These are phyloP conservation scores for Poecilia picta DNA, from an alignment of 2,797 vertebrate genomes.

Conservation along the genomic window DNA sequence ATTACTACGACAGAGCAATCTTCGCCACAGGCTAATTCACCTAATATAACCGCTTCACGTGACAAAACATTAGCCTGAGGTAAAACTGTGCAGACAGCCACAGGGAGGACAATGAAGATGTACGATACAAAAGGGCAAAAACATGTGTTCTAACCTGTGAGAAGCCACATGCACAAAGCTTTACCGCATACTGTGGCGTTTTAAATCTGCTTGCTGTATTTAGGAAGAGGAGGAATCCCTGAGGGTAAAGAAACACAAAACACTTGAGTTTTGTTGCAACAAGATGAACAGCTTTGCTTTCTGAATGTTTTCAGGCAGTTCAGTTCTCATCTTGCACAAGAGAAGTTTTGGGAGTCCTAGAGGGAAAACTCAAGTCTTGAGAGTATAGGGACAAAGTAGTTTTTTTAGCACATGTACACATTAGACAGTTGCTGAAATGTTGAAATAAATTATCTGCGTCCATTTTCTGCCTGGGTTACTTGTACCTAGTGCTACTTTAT, in stretches of 20 bases:
- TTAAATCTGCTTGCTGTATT: conserved; percentile 12
- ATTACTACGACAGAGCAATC: conserved; percentile 69
- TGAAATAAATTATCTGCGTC: neutral
- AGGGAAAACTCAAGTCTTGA: neutral
- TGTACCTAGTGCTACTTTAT: neutral
- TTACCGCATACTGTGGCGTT: neutral
- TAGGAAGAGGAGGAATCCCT: conserved; percentile 14
- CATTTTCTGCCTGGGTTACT: neutral
- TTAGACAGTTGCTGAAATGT: neutral
- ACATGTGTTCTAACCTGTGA: conserved; percentile 17
- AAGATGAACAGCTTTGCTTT: neutral
- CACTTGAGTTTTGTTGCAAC: neutral
- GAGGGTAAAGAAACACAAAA: conserved; percentile 22
- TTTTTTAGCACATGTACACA: neutral
- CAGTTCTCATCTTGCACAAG: neutral
- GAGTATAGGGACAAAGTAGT: neutral
- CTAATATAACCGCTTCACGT: conserved; percentile 69
- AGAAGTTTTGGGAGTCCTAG: neutral
- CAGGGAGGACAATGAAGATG: conserved; percentile 37
- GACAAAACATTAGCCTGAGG: conserved; percentile 74
- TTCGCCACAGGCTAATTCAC: conserved; percentile 66
- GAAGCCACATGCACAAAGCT: conserved; percentile 7
- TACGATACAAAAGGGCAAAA: conserved; percentile 14
- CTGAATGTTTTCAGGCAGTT: neutral
- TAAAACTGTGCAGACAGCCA: conserved; percentile 55